A percentile compares a stretch with the other conserved stretches of the same genome.
These are phyloP conservation scores for Hylaeus anthracinus DNA, from an alignment of 1,140 invertebrate species.

Conservation along the genomic window DNA sequence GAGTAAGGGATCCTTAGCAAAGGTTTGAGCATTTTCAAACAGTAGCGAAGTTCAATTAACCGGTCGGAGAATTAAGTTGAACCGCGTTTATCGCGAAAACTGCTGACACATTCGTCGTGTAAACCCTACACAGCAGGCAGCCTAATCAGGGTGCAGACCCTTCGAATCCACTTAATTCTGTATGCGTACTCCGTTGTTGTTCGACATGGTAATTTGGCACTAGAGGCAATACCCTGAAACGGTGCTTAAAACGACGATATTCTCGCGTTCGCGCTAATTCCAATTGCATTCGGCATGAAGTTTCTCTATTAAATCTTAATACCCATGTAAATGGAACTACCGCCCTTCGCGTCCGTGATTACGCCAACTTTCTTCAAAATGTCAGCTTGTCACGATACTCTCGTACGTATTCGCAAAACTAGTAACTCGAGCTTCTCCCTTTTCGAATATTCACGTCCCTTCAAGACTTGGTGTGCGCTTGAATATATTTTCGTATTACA, in stretches of 20 bases:
- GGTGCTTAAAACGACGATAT: conserved; percentile 42
- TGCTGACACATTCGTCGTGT: conserved; percentile 32
- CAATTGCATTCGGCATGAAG: conserved; percentile 28
- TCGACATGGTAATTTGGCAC: conserved; percentile 51
- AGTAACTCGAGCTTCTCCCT: background rate
- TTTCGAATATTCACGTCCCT: background rate
- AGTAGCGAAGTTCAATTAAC: background rate
- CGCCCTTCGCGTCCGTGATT: background rate
- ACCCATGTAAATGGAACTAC: conserved; percentile 15
- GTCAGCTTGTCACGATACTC: too few species aligned
- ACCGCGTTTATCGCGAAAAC: conserved; percentile 42
- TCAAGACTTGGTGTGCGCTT: too few species aligned
- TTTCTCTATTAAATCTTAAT: conserved; percentile 47
- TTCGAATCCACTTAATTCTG: conserved; percentile 43
- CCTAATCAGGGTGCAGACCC: conserved; percentile 31
- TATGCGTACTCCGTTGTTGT: conserved; percentile 46
- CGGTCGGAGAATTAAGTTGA: conserved; percentile 19
- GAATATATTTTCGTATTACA: too few species aligned
- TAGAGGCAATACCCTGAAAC: conserved; percentile 37
- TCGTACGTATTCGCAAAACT: too few species aligned
- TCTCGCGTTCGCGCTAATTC: conserved; percentile 34
- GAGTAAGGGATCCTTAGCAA: too few species aligned
- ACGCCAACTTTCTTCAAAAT: background rate
- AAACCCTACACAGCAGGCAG: conserved; percentile 32
- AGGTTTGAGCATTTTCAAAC: too few species aligned